phyloP scores from a whole-genome alignment of 2,113 vertebrate species.

The Rhagologus leucostigma region DNA sequence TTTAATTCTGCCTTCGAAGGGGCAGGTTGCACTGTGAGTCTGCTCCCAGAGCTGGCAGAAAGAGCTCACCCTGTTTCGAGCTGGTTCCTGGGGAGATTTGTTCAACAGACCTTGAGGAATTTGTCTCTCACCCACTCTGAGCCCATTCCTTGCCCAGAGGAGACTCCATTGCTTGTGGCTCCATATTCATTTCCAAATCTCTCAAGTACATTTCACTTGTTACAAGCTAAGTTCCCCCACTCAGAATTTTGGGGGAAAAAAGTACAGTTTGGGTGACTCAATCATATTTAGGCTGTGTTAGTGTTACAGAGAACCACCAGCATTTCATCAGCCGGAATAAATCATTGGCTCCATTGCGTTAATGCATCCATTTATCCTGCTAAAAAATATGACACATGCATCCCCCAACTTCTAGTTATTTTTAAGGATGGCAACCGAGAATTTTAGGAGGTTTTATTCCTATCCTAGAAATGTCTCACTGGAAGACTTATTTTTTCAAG shows the following conservation, averaged over 20 bases:
- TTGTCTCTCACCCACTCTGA: rapidly evolving
- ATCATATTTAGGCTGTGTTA: background rate
- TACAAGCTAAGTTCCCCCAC: background rate
- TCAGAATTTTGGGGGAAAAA: background rate
- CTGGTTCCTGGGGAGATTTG: background rate
- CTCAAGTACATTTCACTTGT: background rate
- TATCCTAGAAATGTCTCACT: background rate
- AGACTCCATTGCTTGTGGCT: background rate
- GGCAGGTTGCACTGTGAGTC: background rate
- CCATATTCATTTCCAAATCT: background rate
- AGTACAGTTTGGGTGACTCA: background rate
- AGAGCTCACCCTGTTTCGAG: background rate
- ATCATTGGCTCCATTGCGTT: background rate
- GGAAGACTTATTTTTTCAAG: background rate
- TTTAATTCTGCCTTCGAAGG: background rate
- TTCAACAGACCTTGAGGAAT: background rate
- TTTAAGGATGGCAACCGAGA: background rate
- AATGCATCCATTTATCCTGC: background rate
- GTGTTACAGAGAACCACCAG: background rate
- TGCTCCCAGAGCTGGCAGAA: background rate
- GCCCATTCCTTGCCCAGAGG: background rate
- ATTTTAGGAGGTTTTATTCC: background rate
- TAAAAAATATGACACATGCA: background rate
- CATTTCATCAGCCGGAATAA: background rate
- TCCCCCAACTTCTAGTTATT: background rate